Conservation (phyloP, 2,113 vertebrate genomes). For the Neodontobutis hainanensis region DNA sequence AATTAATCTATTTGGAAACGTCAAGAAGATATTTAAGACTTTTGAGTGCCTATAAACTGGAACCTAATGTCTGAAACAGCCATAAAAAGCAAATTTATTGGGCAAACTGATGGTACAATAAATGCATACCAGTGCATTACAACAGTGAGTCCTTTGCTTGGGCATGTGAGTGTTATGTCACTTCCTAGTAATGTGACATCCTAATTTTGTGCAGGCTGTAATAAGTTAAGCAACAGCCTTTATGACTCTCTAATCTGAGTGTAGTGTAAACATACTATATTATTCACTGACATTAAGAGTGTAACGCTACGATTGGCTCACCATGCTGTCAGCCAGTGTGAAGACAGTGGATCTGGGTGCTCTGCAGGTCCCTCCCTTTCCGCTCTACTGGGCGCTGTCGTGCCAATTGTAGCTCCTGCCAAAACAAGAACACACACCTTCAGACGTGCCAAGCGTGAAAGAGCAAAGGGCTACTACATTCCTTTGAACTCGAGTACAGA, state of each 20-base stretch:
- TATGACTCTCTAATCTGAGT: too few species aligned
- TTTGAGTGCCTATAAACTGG: too few species aligned
- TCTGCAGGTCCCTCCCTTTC: constrained; percentile 66
- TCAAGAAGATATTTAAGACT: too few species aligned
- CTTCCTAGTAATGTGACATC: background rate
- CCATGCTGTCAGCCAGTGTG: constrained; percentile 74
- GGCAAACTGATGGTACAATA: too few species aligned
- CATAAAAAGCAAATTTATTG: too few species aligned
- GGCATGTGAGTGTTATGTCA: background rate
- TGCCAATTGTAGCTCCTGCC: constrained; percentile 67
- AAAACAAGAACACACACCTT: constrained; percentile 52
- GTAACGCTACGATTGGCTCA: constrained; percentile 56
- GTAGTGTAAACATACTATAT: too few species aligned
- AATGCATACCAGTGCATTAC: too few species aligned
- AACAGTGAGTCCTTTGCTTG: background rate
- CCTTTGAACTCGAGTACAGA: background rate
- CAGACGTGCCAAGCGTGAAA: constrained; percentile 30
- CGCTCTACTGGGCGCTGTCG: constrained; percentile 62
- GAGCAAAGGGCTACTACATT: background rate
- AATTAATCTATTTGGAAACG: background rate
- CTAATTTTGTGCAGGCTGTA: background rate
- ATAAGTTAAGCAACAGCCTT: too few species aligned
- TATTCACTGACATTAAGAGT: background rate
- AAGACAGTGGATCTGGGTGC: constrained; percentile 51
- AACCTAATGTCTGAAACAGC: too few species aligned